A percentile compares a stretch with the other conserved stretches of the same genome.
Evolutionary conservation across 2,113 vertebrate genomes (phyloP).

Genomic region (Leucosticte australis): DNA sequence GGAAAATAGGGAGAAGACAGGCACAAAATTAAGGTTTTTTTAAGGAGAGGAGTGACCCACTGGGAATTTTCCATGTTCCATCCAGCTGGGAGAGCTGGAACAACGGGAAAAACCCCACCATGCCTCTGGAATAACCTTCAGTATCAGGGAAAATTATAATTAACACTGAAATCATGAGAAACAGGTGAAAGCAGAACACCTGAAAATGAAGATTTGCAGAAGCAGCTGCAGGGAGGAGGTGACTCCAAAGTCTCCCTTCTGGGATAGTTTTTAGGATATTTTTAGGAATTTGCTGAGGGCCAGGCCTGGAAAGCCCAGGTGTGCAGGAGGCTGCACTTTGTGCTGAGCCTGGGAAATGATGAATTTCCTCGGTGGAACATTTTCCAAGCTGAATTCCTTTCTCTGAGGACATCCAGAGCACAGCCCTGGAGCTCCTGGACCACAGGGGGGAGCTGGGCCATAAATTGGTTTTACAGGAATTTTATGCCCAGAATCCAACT

Average conservation of each 20-base stretch:
- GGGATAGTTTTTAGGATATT: background rate
- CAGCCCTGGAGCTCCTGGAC: background rate
- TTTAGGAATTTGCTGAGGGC: background rate
- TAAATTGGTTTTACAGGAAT: background rate
- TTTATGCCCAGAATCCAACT: background rate
- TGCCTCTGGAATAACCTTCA: fast-evolving
- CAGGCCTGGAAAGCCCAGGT: background rate
- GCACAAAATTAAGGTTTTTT: background rate
- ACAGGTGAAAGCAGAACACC: background rate
- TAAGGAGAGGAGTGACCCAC: background rate
- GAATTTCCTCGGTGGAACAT: background rate
- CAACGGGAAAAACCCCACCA: fast-evolving
- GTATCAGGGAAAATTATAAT: background rate
- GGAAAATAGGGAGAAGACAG: background rate
- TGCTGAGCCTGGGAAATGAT: background rate
- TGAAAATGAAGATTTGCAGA: background rate
- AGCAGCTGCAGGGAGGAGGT: background rate
- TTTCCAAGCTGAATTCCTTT: background rate
- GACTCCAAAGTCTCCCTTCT: background rate
- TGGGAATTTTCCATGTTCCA: background rate
- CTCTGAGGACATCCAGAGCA: background rate
- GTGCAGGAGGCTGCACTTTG: background rate
- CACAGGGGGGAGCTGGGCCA: background rate
- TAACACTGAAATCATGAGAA: background rate
- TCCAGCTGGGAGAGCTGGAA: background rate